Evolutionary conservation across 2,888 invertebrate genomes (phyloP), one percentile per base, ranked within the genome.

Genomic region (Calliopum simillimum): DNA sequence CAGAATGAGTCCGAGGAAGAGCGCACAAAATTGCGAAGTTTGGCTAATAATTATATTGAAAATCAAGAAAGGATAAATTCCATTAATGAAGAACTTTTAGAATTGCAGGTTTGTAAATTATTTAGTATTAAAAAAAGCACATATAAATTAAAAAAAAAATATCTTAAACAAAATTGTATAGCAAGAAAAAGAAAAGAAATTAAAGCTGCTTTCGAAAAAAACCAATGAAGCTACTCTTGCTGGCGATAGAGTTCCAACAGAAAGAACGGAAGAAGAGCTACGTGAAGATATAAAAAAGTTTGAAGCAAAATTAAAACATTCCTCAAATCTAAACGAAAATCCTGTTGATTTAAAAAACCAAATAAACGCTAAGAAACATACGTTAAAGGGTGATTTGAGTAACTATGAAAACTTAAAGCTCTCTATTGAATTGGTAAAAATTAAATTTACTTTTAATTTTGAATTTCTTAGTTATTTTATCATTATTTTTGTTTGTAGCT

Each of bases 351-450:
- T 85, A n/a, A 75, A 76, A 53, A 82, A 85, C 11, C 76, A 88
- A 8, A 78, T 86, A 55, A 86, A 88, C 21, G 88, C 89, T 75
- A 85, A 87, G 75, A 78, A 77, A 25, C 80, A 79, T 33, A 83
- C 87, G 0, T 19, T 76, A 5, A 43, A 71, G 11, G 72, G 63
- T 11, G 68, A 74, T 66, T 63, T 70, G 23, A 73, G 73, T 58
- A 71, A 68, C 43, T 76, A 70, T 68, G 71, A 76, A 11, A 74
- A 74, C 23, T 46, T 76, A 83, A 76, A 84, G 85, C 68, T 84
- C 78, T 80, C 87, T 82, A 79, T 88, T 4, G 81, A 84, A 19
- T 80, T 86, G 78, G 88, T 88, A 69, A 79, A 78, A 59, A 55
- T 49, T 4, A 4, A n/a, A 14, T n/a, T 47, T 61, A 11, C 41